Base-by-base conservation (phyloP, 2,888 invertebrate species). In the Papilio elwesi region DNA sequence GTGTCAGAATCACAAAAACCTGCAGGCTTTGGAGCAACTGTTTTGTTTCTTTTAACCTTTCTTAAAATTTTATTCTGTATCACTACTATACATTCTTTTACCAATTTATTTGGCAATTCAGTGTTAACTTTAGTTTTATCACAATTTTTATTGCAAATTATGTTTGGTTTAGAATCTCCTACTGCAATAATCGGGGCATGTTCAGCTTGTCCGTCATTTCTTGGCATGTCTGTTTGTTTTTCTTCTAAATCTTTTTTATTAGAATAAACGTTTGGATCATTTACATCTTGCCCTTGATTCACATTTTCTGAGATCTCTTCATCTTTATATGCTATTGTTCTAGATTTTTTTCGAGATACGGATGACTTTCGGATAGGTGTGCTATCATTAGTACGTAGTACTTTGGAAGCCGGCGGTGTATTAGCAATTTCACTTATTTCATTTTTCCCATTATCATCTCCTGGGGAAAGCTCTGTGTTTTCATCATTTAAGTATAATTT, bases 21-120 rank as follows among this genome's bases (percentile, higher is more conserved):
- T 77, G 88, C 87, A n/a, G 87, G 85, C 6, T 70, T 68, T 26
- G 64, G 26, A 13, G 78, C 77, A 68, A 75, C 68, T 49, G 69
- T 73, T 12, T 79, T 78, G 51, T 74, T 71, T 36, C 49, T 72
- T 76, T 70, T 57, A 74, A 76, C n/a, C 74, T 75, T 52, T 74
- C 87, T 91, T 63, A 89, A 87, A 76, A 92, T 82, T 77, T 90
- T 90, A 74, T 87, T 92, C 76, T 93, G 92, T 78, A 93, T 86
- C 6, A 93, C 88, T 69, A 92, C 90, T 74, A 92, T 82, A 76
- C 93, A 93, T 83, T 93, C 90, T 79, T 90, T 92, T n/a, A 85
- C 86, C 6, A 93, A 81, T 51, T 92, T 87, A 78, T 89, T 90
- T 6, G 93, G 93, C 76, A 85, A 86, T 74, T 77, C 87, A 73